Percentiles rank a stretch among this genome's conserved stretches.
phyloP scores from a whole-genome alignment of 2,797 vertebrate genomes.

The Zenarchopterus dispar region DNA sequence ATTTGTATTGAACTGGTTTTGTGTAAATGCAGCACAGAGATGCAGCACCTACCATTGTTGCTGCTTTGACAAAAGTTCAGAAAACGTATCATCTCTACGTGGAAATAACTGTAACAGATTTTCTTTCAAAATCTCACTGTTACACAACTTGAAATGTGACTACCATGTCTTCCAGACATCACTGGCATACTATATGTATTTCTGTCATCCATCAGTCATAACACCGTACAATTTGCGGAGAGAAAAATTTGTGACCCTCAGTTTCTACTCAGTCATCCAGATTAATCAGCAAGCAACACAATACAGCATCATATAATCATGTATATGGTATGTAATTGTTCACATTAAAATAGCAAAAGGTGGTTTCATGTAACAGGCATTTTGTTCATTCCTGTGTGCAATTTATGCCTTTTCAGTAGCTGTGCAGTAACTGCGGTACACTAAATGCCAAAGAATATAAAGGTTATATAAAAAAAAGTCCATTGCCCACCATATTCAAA shows the following conservation, averaged over 20 bases:
- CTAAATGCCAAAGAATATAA: slow-evolving; percentile 39
- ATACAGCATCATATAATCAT: slow-evolving; percentile 68
- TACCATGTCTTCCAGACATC: slow-evolving; percentile 41
- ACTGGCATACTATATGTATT: slow-evolving; percentile 60
- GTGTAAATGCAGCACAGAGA: background rate
- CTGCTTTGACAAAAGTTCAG: slow-evolving; percentile 19
- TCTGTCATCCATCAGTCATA: slow-evolving; percentile 67
- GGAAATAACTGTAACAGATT: slow-evolving; percentile 9
- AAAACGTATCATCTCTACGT: slow-evolving; percentile 7
- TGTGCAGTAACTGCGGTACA: slow-evolving; percentile 34
- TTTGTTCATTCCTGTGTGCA: slow-evolving; percentile 65
- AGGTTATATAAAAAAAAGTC: slow-evolving; percentile 26
- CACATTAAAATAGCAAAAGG: slow-evolving; percentile 61
- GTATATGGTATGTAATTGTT: slow-evolving; percentile 64
- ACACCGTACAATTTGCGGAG: slow-evolving; percentile 66
- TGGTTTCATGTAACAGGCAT: slow-evolving; percentile 66
- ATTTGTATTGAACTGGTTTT: background rate
- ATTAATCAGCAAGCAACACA: slow-evolving; percentile 69
- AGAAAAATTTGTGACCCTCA: slow-evolving; percentile 59
- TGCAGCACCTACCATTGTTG: background rate
- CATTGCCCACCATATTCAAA: slow-evolving; percentile 23
- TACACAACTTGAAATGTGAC: slow-evolving; percentile 31
- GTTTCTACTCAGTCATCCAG: slow-evolving; percentile 58
- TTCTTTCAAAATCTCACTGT: slow-evolving; percentile 28
- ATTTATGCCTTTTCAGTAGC: slow-evolving; percentile 52